Evolutionary conservation across 1,140 invertebrate species (phyloP), one percentile per base, ranked within the genome.

Genomic region (Bradysia coprophila): DNA sequence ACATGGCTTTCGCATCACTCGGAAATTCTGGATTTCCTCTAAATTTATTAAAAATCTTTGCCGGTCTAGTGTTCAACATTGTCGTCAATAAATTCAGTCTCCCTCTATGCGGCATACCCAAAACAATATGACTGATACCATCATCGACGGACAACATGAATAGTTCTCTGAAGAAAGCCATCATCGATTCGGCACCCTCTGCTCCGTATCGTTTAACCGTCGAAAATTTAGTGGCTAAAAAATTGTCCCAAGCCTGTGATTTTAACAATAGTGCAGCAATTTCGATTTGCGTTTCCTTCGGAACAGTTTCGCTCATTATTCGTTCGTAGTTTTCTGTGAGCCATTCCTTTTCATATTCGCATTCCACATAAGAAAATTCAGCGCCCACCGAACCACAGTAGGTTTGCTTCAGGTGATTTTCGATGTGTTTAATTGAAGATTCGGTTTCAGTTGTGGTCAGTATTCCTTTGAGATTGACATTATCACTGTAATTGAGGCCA

Each of bases 141-240:
- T 73, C 85, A 28, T 28, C 24, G 6, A 65, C 47, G 34, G 67
- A 66, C 33, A 74, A 68, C 31, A 75, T 56, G 43, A 87, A 76
- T 24, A 91, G 59, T 57, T 89, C 77, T 21, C 72, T 65, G 52
- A 85, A 84, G 61, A 96, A 93, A 16, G 78, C 81, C 65, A 92
- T 74, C 66, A 91, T 78, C 46, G 80, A 78, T 65, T 98, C 93
- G 18, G 88, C 86, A 4, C 94, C 94, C 69, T 98, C 94, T 2
- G 83, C 87, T 4, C 91, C 86, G 64, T 98, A 98, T 41, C 94
- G 64, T 59, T 98, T 98, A 1, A 95, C 72, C 4, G 81, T 84
- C 1, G 89, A 77, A 63, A 92, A 97, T 66, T 97, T 98, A 21
- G 71, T 71, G 0, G 80, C 82, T 32, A 98, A 59, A 66, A 97